Base-by-base conservation (phyloP, 2,113 vertebrate species). In the Tamias sibiricus region DNA sequence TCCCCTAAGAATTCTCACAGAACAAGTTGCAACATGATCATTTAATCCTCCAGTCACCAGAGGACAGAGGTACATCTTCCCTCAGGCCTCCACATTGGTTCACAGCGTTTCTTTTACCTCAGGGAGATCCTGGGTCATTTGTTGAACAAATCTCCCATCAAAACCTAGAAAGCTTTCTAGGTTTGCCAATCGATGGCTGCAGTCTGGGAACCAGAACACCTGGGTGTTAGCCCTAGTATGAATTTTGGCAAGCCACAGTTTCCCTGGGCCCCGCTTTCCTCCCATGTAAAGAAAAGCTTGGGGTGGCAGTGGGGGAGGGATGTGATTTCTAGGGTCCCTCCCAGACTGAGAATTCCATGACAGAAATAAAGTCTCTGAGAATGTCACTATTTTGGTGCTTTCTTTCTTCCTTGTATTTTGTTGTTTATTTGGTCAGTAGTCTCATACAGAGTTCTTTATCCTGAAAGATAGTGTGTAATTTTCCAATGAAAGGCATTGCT, bases 1-100 rank as follows among this genome's bases (percentile, higher is more conserved):
- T 75, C 95, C 93, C 97, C 30, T 10, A 92, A 90, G 97, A 92
- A 68, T 90, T 93, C 87, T 91, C 91, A 59, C 28, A 72, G 75
- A 93, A 96, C 93, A 95, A 85, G 80, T 59, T 95, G 94, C 95
- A 93, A 95, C 84, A 52, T 2, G 91, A 96, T 97, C 94, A 17
- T 82, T 79, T 91, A 89, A 94, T 92, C 82, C 91, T 79, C 24
- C n/a, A 87, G 93, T n/a, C 89, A 82, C 93, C 20, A 69, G 96
- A 95, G 94, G 68, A 92, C 30, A 9, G n/a, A 79, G 87, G 54
- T 19, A 26, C 14, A 9, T 57, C 95, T 91, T 66, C 96, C 94
- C 72, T 77, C 75, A 92, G 87, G 88, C 80, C 66, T 83, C 87
- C 11, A 0, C 13, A 66, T 77, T 94, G 87, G 75, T 81, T 94